Conservation (phyloP, 2,888 invertebrate species). For the Agrilus cyanescens region DNA sequence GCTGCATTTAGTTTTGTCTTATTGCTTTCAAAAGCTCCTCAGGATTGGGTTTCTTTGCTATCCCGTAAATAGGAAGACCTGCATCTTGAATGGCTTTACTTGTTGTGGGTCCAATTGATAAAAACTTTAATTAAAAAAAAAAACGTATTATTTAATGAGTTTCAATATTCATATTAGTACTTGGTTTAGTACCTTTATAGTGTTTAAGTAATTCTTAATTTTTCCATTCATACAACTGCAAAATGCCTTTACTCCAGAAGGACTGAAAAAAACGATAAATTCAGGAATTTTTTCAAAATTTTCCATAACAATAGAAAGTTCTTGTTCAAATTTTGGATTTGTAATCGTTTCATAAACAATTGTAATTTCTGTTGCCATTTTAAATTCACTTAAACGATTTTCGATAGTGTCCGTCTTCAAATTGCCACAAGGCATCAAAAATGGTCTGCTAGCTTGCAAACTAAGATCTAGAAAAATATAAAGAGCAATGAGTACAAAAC, state of each 20-base stretch:
- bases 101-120: slow-evolving; percentile 48
- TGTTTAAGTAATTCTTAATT: slow-evolving; percentile 11
- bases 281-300: slow-evolving; percentile 33
- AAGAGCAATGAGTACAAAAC: not conserved
- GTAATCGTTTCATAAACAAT: slow-evolving; percentile 43
- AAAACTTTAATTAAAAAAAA: slow-evolving; percentile 28
- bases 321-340: slow-evolving; percentile 36
- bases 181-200: slow-evolving; percentile 14
- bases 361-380: slow-evolving; percentile 36
- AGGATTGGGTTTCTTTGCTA: slow-evolving; percentile 42
- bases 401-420: slow-evolving; percentile 41
- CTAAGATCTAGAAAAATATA: slow-evolving; percentile 26
- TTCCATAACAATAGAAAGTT: slow-evolving; percentile 31
- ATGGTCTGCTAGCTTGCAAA: slow-evolving; percentile 29
- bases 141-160: too few species aligned
- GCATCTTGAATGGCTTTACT: slow-evolving; percentile 37
- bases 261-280: slow-evolving; percentile 46
- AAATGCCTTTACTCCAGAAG: slow-evolving; percentile 42
- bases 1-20: slow-evolving; percentile 7
- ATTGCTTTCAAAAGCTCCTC: slow-evolving; percentile 38
- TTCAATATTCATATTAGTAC: slow-evolving; percentile 3
- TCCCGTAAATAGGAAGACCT: slow-evolving; percentile 35
- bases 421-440: slow-evolving; percentile 46
- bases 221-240: slow-evolving; percentile 33
- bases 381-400: slow-evolving; percentile 32